Evolutionary conservation across 2,797 vertebrate genomes (phyloP).

Genomic region (Avahi laniger): DNA sequence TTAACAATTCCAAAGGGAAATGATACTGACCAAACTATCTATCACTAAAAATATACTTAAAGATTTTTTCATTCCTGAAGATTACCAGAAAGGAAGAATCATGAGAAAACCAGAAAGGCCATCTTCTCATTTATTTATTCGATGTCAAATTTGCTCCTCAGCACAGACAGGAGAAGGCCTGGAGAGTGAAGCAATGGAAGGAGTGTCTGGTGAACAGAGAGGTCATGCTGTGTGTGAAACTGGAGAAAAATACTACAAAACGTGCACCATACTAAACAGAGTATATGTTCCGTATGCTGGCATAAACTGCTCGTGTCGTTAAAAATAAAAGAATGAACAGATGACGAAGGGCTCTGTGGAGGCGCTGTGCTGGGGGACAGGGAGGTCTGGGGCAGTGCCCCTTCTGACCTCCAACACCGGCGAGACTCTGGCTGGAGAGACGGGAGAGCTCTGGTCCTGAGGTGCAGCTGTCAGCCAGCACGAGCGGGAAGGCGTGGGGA

Average conservation of each 20-base stretch:
- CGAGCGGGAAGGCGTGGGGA: accelerated
- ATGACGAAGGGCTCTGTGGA: background rate
- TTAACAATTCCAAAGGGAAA: background rate
- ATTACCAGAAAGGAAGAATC: background rate
- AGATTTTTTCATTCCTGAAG: background rate
- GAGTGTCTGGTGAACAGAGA: background rate
- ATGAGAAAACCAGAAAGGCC: background rate
- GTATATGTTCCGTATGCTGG: accelerated
- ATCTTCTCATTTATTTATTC: background rate
- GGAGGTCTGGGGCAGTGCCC: accelerated
- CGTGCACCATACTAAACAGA: background rate
- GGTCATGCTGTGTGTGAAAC: background rate
- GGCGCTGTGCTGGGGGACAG: too few relatives aligned
- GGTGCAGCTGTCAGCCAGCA: background rate
- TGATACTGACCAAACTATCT: background rate
- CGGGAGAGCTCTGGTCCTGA: background rate
- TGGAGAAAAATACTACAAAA: background rate
- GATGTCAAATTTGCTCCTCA: background rate
- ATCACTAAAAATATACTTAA: background rate
- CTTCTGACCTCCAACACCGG: background rate
- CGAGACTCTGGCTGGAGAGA: too few relatives aligned
- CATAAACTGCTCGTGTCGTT: background rate
- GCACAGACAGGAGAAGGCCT: background rate
- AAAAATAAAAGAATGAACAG: background rate
- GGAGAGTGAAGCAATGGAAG: background rate